A percentile compares a stretch with the other conserved stretches of the same genome.
phyloP scores from a whole-genome alignment of 2,888 invertebrate genomes.

The Tinea pellionella region DNA sequence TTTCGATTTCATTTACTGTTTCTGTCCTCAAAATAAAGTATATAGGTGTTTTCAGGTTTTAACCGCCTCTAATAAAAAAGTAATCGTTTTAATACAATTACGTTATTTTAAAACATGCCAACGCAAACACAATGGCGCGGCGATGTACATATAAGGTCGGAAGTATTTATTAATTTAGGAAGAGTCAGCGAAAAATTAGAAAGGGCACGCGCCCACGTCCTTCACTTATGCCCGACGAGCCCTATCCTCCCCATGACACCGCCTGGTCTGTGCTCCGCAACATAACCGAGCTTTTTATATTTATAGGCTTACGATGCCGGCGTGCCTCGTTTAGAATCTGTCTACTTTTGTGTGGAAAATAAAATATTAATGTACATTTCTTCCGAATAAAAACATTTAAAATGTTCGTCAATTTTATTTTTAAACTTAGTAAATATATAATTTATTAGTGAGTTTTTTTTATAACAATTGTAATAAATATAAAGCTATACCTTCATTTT shows the following conservation, averaged over 20 bases:
- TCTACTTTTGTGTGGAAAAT: background rate
- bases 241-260: constrained; percentile 13
- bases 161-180: constrained; percentile 31
- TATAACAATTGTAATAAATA: too few relatives aligned
- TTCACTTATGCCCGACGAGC: constrained; percentile 15
- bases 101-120: constrained; percentile 3
- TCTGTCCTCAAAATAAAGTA: too few relatives aligned
- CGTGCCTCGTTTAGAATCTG: background rate
- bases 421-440: too few relatives aligned
- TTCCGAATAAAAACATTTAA: background rate
- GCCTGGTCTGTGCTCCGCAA: constrained; percentile 1
- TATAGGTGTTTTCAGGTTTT: background rate
- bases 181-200: constrained; percentile 30
- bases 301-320: background rate
- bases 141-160: constrained; percentile 13
- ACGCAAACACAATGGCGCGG: background rate
- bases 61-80: background rate
- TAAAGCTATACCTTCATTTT: too few relatives aligned
- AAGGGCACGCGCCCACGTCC: constrained; percentile 21
- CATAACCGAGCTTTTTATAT: background rate
- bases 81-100: constrained; percentile 1
- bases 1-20: too few relatives aligned
- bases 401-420: too few relatives aligned
- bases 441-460: too few relatives aligned
- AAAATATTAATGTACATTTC: background rate